Evolutionary conservation across 2,888 invertebrate species (phyloP), one percentile per base, ranked within the genome.

Genomic region (Troglohyphantes excavatus): DNA sequence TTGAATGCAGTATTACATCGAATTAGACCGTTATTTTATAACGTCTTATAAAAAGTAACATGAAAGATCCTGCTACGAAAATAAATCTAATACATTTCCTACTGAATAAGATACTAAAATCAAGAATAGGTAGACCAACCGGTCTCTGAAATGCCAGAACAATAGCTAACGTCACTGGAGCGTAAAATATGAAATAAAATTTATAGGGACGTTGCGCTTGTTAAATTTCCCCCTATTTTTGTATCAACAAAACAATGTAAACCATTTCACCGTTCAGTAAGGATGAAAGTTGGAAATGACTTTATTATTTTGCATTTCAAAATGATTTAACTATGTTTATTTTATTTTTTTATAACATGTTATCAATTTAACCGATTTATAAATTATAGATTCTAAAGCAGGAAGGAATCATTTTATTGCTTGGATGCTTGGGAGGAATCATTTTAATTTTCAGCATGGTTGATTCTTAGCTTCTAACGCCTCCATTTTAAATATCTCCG

Each of bases 171-270:
- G 3, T 33, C 87, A 67, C 73, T 81, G 19, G 59, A 75, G 87
- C 87, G 67, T 88, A 72, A 81, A 73, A 33, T 67, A 65, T 70
- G 23, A 82, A 82, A 88, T 82, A 63, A 82, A 75, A 82, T 76
- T 76, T 82, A 59, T 75, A 7, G 72, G 33, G 17, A 5, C 39
- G 33, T 33, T 23, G 26, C 19, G 72, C 67, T 76, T 68, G 59
- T 75, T 53, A 84, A 53, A 21, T 75, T 84, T 53, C 70, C 33
- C 53, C 13, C n/a, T 9, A 39, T 33, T n/a, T 72, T 46, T 53
- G 33, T 26, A 26, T 46, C 6, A 72, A 39, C 72, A 33, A 33
- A 67, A 68, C 27, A 23, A 26, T 72, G 21, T 7, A 46, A 72
- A 26, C 39, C 13, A 39, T 39, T 39, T 13, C 9, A 17, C 72